Evolutionary conservation across 2,888 invertebrate genomes (phyloP).

Genomic region (Lepidonotus clava): DNA sequence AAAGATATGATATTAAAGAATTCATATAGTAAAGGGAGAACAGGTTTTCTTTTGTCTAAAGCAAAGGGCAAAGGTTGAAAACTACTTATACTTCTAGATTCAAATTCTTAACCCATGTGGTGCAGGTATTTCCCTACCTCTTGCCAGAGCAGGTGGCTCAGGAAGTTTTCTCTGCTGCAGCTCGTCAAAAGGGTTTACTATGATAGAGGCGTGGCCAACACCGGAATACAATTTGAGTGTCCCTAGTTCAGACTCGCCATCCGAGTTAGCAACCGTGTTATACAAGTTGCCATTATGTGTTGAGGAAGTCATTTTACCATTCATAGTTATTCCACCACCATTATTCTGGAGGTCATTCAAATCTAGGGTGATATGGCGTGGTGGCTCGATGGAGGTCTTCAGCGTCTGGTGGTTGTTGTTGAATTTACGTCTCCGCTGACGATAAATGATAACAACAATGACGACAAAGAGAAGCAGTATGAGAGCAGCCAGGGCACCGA

Average conservation of each 20-base stretch:
- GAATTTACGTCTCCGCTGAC: constrained; percentile 70
- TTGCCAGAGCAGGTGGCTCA: neutral
- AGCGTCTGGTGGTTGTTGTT: constrained; percentile 61
- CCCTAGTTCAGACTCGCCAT: neutral
- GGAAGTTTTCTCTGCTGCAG: constrained; percentile 43
- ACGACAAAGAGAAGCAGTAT: constrained; percentile 85
- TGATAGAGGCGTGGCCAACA: neutral
- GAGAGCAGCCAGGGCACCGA: constrained; percentile 87
- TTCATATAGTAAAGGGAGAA: no score
- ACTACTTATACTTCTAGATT: no score
- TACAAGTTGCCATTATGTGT: constrained; percentile 36
- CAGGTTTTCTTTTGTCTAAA: no score
- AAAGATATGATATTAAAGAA: no score
- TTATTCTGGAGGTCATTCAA: constrained; percentile 56
- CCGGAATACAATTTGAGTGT: no score
- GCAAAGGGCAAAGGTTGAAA: no score
- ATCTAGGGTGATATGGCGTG: constrained; percentile 60
- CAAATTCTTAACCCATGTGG: constrained; percentile 16
- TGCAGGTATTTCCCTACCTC: constrained; percentile 32
- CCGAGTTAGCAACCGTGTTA: constrained; percentile 16
- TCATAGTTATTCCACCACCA: neutral
- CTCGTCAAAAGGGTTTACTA: constrained; percentile 35
- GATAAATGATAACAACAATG: constrained; percentile 87
- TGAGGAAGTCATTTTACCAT: constrained; percentile 29
- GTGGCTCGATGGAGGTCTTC: constrained; percentile 58